Evolutionary conservation across 2,888 invertebrate genomes (phyloP).

Genomic region (Autographa gamma): DNA sequence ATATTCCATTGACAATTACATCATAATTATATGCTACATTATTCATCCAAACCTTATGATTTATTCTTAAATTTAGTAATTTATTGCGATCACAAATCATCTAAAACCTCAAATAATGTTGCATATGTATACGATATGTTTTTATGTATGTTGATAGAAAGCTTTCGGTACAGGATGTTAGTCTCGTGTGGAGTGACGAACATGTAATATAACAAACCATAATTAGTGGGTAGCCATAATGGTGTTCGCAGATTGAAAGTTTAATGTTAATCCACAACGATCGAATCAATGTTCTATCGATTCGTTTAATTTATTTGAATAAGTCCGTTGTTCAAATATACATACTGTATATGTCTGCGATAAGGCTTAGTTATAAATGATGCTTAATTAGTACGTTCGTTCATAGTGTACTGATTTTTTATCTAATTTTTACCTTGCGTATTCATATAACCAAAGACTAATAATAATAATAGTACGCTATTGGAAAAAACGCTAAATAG

Average conservation of each 20-base stretch:
- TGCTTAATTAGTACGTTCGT: neutral
- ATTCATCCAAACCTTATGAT: neutral
- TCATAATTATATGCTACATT: neutral
- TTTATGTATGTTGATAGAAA: neutral
- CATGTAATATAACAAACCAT: neutral
- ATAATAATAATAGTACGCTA: too few species aligned
- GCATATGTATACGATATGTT: neutral
- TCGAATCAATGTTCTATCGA: neutral
- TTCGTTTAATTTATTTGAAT: too few species aligned
- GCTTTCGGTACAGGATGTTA: slow-evolving; percentile 1
- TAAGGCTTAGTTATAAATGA: neutral
- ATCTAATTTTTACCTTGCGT: too few species aligned
- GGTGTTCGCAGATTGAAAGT: neutral
- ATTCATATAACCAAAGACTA: too few species aligned
- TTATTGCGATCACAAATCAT: neutral
- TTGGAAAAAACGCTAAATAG: neutral
- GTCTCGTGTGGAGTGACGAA: neutral
- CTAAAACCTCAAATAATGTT: neutral
- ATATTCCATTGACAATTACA: neutral
- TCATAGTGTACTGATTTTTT: neutral
- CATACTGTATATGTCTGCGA: too few species aligned
- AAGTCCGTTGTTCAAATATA: too few species aligned
- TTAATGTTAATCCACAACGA: neutral
- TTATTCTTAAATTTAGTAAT: neutral
- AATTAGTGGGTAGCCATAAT: neutral